phyloP scores from a whole-genome alignment of 2,888 invertebrate species.

The Tanytarsus gracilentus region DNA sequence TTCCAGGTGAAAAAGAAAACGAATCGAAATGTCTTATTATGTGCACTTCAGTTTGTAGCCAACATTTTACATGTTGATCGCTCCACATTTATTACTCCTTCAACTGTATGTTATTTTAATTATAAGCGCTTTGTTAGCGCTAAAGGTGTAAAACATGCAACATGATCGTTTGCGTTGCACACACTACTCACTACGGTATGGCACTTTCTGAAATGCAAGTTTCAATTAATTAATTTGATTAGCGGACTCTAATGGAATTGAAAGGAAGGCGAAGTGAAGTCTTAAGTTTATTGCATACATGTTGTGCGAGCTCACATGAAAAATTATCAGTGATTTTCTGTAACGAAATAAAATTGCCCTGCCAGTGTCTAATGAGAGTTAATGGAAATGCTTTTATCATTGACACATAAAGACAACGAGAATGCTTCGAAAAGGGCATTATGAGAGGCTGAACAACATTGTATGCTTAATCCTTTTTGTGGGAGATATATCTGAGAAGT shows the following conservation, averaged over 20 bases:
- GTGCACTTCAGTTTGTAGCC: neutral
- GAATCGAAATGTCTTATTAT: neutral
- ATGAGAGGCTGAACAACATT: too few relatives aligned
- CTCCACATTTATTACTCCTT: neutral
- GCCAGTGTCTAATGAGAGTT: constrained; percentile 15
- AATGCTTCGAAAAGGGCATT: too few relatives aligned
- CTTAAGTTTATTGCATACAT: too few relatives aligned
- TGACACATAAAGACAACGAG: constrained; percentile 8
- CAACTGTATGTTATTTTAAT: neutral
- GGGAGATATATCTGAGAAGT: too few relatives aligned
- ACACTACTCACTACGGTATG: neutral
- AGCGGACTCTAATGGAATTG: neutral
- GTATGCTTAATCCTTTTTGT: too few relatives aligned
- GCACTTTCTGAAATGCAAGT: neutral
- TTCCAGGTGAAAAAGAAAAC: constrained; percentile 18
- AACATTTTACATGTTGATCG: neutral
- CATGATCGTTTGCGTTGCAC: neutral
- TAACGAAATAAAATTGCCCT: too few relatives aligned
- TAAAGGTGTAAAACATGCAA: constrained; percentile 4
- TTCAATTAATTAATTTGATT: constrained; percentile 17
- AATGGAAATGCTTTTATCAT: constrained; percentile 16
- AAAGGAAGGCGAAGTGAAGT: neutral
- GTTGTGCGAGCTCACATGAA: too few relatives aligned
- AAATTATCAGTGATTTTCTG: too few relatives aligned
- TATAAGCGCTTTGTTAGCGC: constrained; percentile 3